phyloP scores from a whole-genome alignment of 2,888 invertebrate species.

The Amphipyra tragopoginis region DNA sequence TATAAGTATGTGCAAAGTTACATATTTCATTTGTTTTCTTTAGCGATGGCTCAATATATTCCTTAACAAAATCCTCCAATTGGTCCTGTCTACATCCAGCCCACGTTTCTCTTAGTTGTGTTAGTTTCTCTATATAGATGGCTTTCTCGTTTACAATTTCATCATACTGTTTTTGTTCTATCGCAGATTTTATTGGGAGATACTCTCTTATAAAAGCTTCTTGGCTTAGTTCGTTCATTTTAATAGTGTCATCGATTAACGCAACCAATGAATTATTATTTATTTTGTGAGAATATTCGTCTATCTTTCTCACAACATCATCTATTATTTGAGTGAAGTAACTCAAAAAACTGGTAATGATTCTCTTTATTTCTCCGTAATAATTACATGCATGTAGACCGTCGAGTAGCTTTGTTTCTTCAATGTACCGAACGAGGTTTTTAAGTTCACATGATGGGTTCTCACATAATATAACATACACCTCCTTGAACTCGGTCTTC shows the following conservation, averaged over 20 bases:
- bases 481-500: conserved; percentile 62
- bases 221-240: conserved; percentile 64
- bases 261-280: conserved; percentile 62
- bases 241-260: conserved; percentile 67
- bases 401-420: conserved; percentile 48
- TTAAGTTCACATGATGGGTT: conserved; percentile 66
- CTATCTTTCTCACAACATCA: conserved; percentile 64
- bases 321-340: conserved; percentile 69
- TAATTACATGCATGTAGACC: conserved; percentile 63
- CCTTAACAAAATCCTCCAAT: conserved; percentile 65
- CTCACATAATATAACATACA: conserved; percentile 64
- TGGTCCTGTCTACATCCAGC: conserved; percentile 62
- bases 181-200: conserved; percentile 59
- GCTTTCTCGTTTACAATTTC: conserved; percentile 61
- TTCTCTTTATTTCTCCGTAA: conserved; percentile 73
- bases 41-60: conserved; percentile 66
- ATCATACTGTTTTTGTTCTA: conserved; percentile 66
- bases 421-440: conserved; percentile 63
- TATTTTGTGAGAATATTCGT: conserved; percentile 57
- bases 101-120: conserved; percentile 57
- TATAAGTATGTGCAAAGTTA: conserved; percentile 66
- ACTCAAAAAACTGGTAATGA: conserved; percentile 68
- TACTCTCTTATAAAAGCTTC: conserved; percentile 66
- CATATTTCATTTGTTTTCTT: conserved; percentile 67
- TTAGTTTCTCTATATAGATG: conserved; percentile 57